These are phyloP conservation scores for Eupithecia subumbrata DNA, from an alignment of 2,888 invertebrate species.

Conservation along the genomic window DNA sequence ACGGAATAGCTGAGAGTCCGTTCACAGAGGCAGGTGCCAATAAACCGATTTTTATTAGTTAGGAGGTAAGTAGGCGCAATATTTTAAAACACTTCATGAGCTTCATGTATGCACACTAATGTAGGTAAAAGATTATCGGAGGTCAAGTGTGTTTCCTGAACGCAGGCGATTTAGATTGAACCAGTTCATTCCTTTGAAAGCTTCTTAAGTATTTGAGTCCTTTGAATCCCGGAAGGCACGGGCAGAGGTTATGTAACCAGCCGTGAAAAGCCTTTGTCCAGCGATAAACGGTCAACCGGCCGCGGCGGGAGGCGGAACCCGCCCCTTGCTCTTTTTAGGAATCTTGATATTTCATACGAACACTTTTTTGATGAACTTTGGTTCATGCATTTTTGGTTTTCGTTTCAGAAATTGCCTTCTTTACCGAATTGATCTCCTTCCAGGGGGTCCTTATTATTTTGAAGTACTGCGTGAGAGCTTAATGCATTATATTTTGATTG, in stretches of 20 bases:
- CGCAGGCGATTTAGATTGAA: neutral
- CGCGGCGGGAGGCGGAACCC: neutral
- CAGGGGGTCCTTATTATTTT: neutral
- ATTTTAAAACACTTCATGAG: too few relatives aligned
- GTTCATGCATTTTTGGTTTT: neutral
- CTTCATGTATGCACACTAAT: neutral
- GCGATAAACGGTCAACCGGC: neutral
- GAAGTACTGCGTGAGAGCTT: neutral
- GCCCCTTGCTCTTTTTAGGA: neutral
- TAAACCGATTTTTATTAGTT: too few relatives aligned
- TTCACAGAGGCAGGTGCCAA: too few relatives aligned
- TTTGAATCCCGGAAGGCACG: neutral
- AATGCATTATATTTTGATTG: neutral
- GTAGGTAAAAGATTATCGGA: neutral
- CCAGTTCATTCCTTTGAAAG: conserved; percentile 1
- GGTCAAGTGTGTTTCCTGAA: neutral
- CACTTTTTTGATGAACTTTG: neutral
- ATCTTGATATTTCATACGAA: neutral
- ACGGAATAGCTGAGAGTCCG: too few relatives aligned
- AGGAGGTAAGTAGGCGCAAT: too few relatives aligned
- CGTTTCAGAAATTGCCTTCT: neutral
- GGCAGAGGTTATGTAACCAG: neutral
- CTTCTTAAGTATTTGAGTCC: neutral
- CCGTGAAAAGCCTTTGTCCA: neutral
- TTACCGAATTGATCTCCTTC: too few relatives aligned